Evolutionary conservation across 2,113 vertebrate genomes (phyloP).

Genomic region (Scatophagus argus): DNA sequence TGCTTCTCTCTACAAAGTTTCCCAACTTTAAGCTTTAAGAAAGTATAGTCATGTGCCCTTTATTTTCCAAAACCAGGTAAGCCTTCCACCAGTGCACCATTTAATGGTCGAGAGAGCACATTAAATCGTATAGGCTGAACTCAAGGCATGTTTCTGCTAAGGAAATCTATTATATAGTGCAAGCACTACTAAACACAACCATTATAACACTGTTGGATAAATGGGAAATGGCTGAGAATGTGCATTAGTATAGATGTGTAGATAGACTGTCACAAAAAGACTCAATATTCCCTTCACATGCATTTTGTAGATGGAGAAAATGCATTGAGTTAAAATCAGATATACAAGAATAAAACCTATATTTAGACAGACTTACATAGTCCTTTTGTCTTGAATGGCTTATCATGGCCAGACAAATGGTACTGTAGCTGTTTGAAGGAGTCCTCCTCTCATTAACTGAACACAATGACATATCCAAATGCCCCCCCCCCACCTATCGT

Average conservation of each 20-base stretch:
- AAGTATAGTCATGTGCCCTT: conserved; percentile 52
- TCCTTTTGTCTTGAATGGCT: conserved; percentile 38
- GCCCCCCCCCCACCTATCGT: conserved; percentile 34
- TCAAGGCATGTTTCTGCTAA: conserved; percentile 58
- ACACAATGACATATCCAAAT: conserved; percentile 57
- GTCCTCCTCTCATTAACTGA: conserved; percentile 63
- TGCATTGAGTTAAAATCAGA: conserved; percentile 2
- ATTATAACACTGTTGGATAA: conserved; percentile 50
- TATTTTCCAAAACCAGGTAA: conserved; percentile 44
- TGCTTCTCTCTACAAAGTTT: conserved; percentile 71
- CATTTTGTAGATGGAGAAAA: neutral
- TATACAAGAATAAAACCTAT: conserved; percentile 18
- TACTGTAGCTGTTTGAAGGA: conserved; percentile 42
- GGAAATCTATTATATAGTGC: conserved; percentile 69
- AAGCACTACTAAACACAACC: conserved; percentile 40
- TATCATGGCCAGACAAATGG: conserved; percentile 46
- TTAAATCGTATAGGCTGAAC: conserved; percentile 70
- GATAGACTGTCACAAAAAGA: conserved; percentile 8
- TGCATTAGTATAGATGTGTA: conserved; percentile 37
- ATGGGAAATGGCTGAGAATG: conserved; percentile 35
- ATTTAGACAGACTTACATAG: conserved; percentile 9
- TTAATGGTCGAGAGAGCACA: conserved; percentile 77
- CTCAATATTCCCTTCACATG: neutral
- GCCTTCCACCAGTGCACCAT: conserved; percentile 49
- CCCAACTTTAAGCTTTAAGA: conserved; percentile 51